These are phyloP conservation scores for Psammodynastes pulverulentus DNA, from an alignment of 2,113 vertebrate species.

Conservation along the genomic window DNA sequence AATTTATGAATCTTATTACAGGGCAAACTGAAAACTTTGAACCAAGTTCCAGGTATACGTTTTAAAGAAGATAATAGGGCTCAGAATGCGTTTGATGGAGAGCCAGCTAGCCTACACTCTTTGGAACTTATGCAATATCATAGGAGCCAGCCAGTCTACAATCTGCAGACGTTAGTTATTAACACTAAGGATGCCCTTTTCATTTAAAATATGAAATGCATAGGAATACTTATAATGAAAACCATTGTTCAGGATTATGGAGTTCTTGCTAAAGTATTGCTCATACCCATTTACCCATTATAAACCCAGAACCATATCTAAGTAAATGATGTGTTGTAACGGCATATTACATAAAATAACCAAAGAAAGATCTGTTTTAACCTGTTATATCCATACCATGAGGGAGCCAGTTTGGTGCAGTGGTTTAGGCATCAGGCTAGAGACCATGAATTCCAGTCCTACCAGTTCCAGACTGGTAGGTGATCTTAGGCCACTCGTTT, in stretches of 20 bases:
- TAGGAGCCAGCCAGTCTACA: background rate
- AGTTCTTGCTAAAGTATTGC: background rate
- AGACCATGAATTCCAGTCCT: background rate
- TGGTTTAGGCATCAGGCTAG: background rate
- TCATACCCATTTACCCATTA: background rate
- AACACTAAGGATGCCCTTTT: background rate
- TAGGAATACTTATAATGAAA: background rate
- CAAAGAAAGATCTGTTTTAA: background rate
- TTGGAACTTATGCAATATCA: background rate
- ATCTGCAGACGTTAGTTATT: background rate
- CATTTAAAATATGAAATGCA: background rate
- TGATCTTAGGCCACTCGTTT: background rate
- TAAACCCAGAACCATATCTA: background rate
- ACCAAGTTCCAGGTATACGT: background rate
- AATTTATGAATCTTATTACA: background rate
- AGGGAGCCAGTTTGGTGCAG: background rate
- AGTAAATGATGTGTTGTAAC: background rate
- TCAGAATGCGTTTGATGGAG: background rate
- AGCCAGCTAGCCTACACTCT: background rate
- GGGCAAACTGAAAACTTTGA: background rate
- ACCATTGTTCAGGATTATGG: background rate
- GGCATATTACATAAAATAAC: background rate
- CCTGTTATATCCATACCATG: fast-evolving
- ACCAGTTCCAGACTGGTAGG: background rate
- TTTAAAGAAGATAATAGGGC: background rate